Evolutionary conservation across 2,113 vertebrate genomes (phyloP).

Genomic region (Junco hyemalis): DNA sequence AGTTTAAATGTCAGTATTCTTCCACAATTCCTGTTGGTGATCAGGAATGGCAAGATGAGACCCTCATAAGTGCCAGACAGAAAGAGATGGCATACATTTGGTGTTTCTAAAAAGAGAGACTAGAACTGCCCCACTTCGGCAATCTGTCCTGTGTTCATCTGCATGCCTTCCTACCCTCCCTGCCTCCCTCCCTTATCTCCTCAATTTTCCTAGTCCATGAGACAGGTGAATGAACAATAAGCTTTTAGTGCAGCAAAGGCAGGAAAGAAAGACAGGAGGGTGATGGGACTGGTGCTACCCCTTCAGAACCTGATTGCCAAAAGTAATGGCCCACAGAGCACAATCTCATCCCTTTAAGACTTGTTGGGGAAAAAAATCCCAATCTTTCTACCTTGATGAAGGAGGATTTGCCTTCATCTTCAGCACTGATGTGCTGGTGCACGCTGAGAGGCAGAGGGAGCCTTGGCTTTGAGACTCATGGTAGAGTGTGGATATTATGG

Average conservation of each 20-base stretch:
- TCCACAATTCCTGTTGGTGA: not conserved
- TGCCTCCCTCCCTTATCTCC: not conserved
- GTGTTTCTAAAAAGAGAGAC: not conserved
- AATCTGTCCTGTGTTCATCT: not conserved
- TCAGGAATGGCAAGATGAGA: not conserved
- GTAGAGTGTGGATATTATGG: not conserved
- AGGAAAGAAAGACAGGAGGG: not conserved
- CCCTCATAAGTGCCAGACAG: not conserved
- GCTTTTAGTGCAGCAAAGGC: not conserved
- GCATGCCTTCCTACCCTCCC: not conserved
- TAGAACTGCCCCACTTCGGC: not conserved
- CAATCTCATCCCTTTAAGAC: not conserved
- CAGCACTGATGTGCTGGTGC: rapidly evolving
- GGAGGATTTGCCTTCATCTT: not conserved
- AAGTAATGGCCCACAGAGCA: not conserved
- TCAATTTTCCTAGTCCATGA: not conserved
- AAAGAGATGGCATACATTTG: not conserved
- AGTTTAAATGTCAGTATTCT: not conserved
- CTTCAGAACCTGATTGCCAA: not conserved
- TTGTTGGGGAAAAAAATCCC: rapidly evolving
- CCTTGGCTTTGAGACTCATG: not conserved
- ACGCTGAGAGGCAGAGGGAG: not conserved
- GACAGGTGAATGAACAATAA: rapidly evolving
- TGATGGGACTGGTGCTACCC: not conserved
- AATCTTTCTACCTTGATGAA: not conserved